Percentiles rank a stretch among this genome's conserved stretches.
Evolutionary conservation across 2,888 invertebrate genomes (phyloP).

Genomic region (Ptychoptera contaminata): DNA sequence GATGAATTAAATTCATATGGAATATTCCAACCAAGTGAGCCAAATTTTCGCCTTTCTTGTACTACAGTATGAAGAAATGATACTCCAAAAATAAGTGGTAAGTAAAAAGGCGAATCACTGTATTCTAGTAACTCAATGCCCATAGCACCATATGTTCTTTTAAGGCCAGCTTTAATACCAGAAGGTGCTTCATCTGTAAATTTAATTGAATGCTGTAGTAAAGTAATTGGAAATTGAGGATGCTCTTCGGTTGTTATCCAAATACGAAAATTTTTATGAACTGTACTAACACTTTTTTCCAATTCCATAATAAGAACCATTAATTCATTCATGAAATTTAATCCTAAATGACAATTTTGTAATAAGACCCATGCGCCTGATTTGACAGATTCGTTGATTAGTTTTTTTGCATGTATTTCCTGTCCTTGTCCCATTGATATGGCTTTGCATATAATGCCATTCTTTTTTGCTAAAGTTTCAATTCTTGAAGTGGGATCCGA

Average conservation of each 20-base stretch:
- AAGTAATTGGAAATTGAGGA: slow-evolving; percentile 53
- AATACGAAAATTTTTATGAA: slow-evolving; percentile 44
- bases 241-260: slow-evolving; percentile 76
- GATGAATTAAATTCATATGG: slow-evolving; percentile 76
- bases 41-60: slow-evolving; percentile 64
- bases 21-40: slow-evolving; percentile 76
- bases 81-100: slow-evolving; percentile 59
- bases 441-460: slow-evolving; percentile 43
- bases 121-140: slow-evolving; percentile 66
- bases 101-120: slow-evolving; percentile 55
- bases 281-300: neutral
- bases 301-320: slow-evolving; percentile 37
- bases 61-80: slow-evolving; percentile 72
- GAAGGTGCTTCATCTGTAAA: slow-evolving; percentile 75
- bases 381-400: slow-evolving; percentile 37
- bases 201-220: slow-evolving; percentile 66
- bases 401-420: slow-evolving; percentile 55
- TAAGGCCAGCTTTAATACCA: slow-evolving; percentile 62
- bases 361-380: slow-evolving; percentile 66
- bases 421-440: slow-evolving; percentile 74
- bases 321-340: slow-evolving; percentile 63
- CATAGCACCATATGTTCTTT: slow-evolving; percentile 62
- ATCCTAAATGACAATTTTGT: slow-evolving; percentile 70
- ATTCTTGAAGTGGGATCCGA: slow-evolving; percentile 70
- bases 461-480: slow-evolving; percentile 52